A percentile compares a stretch with the other conserved stretches of the same genome.
Evolutionary conservation across 2,797 vertebrate genomes (phyloP).

Genomic region (Phyllotis vaccarum): DNA sequence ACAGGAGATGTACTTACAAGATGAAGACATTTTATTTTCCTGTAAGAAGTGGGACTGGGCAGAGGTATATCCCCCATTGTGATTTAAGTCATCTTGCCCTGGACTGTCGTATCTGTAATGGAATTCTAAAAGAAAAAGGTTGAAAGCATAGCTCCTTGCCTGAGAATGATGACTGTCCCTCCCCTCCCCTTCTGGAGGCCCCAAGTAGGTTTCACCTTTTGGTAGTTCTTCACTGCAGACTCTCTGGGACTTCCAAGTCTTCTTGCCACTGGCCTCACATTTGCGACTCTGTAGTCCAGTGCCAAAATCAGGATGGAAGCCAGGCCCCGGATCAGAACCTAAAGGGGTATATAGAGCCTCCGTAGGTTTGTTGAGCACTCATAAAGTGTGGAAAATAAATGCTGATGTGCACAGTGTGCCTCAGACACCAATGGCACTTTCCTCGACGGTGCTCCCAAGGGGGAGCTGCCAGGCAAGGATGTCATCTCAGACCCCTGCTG

Average conservation of each 20-base stretch:
- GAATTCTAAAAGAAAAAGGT: slow-evolving; percentile 78
- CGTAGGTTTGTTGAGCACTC: neutral
- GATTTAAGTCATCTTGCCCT: slow-evolving; percentile 66
- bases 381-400: neutral
- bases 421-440: neutral
- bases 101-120: slow-evolving; percentile 67
- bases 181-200: neutral
- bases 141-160: neutral
- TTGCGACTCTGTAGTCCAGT: neutral
- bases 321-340: slow-evolving; percentile 80
- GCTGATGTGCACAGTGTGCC: neutral
- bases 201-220: slow-evolving; percentile 72
- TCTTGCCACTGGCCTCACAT: neutral
- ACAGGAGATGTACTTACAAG: slow-evolving; percentile 75
- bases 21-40: slow-evolving; percentile 67
- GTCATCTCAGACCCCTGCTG: neutral
- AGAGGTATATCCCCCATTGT: slow-evolving; percentile 49
- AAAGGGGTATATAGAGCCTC: neutral
- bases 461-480: neutral
- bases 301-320: slow-evolving; percentile 54
- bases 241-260: neutral
- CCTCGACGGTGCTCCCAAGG: neutral
- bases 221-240: neutral
- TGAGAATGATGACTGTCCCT: neutral
- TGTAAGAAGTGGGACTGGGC: slow-evolving; percentile 46